Percentiles rank a stretch among this genome's conserved stretches.
phyloP scores from a whole-genome alignment of 2,888 invertebrate genomes.

The Dasypolia templi region DNA sequence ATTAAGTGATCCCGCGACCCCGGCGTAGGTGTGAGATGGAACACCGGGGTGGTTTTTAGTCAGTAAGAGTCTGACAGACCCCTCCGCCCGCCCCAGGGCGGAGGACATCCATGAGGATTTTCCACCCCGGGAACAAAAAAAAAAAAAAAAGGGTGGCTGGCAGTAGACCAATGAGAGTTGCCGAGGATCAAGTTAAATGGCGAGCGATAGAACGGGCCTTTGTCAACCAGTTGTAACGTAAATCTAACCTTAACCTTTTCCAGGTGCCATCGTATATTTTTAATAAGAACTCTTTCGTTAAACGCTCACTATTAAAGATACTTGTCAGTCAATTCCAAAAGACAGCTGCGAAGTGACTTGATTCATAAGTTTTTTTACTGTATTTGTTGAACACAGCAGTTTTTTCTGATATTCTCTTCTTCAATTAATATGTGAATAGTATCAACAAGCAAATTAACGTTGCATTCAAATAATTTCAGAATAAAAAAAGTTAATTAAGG shows the following conservation, averaged over 20 bases:
- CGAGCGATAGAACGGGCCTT: too few relatives aligned
- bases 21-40: too few relatives aligned
- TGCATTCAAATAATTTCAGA: neutral
- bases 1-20: too few relatives aligned
- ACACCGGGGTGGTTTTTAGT: too few relatives aligned
- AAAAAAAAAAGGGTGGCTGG: too few relatives aligned
- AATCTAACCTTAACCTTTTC: constrained; percentile 18
- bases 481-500: neutral
- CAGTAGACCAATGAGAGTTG: neutral
- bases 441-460: neutral
- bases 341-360: constrained; percentile 2
- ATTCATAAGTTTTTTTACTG: neutral
- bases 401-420: neutral
- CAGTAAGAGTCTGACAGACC: too few relatives aligned
- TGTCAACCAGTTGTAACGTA: too few relatives aligned
- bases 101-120: too few relatives aligned
- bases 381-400: neutral
- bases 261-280: neutral
- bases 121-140: too few relatives aligned
- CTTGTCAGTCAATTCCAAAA: neutral
- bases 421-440: neutral
- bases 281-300: neutral
- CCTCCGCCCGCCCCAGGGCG: too few relatives aligned
- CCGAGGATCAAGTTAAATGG: neutral
- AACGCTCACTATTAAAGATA: neutral